A percentile compares a stretch with the other conserved stretches of the same genome.
phyloP scores from a whole-genome alignment of 2,888 invertebrate species.

The Stegophylla sp. region DNA sequence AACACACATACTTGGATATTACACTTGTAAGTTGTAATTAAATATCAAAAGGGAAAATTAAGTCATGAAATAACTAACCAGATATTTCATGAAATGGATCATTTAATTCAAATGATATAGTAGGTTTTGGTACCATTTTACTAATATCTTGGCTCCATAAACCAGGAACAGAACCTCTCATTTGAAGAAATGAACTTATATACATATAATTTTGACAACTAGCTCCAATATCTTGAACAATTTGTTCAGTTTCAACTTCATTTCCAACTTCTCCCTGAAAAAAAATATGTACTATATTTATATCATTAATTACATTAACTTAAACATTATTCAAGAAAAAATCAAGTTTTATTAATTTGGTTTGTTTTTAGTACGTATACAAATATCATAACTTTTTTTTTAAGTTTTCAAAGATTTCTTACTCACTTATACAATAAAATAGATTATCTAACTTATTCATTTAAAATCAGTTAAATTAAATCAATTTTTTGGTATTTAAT shows the following conservation, averaged over 20 bases:
- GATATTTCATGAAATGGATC: conserved; percentile 89
- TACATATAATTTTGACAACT: conserved; percentile 76
- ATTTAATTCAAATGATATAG: conserved; percentile 85
- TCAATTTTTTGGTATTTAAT: no score
- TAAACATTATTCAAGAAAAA: background rate
- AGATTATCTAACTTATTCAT: no score
- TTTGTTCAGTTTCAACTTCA: conserved; percentile 97
- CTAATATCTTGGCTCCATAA: conserved; percentile 98
- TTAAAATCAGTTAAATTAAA: no score
- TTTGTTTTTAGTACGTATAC: background rate
- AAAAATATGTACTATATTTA: background rate
- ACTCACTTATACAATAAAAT: no score
- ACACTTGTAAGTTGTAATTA: no score
- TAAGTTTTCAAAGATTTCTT: no score
- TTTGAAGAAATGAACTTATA: conserved; percentile 92
- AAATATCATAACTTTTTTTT: no score
- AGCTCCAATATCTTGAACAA: conserved; percentile 85
- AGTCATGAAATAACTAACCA: conserved; percentile 65
- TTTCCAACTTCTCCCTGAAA: conserved; percentile 91
- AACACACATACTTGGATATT: no score
- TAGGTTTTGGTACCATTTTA: conserved; percentile 98
- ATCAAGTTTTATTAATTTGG: background rate
- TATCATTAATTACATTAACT: background rate
- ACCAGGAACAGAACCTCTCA: conserved; percentile 94
- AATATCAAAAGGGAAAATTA: background rate